phyloP scores from a whole-genome alignment of 1,140 invertebrate genomes.

The Megathymus violae region DNA sequence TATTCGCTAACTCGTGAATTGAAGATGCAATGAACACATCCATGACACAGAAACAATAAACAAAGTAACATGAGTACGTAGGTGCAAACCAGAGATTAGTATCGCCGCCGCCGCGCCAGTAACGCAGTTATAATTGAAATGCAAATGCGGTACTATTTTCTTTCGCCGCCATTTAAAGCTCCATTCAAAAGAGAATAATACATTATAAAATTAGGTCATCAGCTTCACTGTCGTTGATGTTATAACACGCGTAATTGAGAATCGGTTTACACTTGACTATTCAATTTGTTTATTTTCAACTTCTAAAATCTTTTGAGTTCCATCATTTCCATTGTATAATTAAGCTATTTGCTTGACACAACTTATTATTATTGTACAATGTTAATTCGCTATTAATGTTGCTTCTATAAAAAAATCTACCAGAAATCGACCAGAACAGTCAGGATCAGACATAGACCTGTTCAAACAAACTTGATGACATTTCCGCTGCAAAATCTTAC shows the following conservation, averaged over 20 bases:
- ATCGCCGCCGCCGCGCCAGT: constrained; percentile 6
- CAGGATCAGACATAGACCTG: no score
- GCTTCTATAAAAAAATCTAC: no score
- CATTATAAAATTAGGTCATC: constrained; percentile 19
- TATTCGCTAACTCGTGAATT: neutral
- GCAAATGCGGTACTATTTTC: constrained; percentile 29
- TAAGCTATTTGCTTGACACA: no score
- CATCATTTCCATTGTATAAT: no score
- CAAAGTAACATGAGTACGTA: constrained; percentile 4
- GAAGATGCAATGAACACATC: neutral
- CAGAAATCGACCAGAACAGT: no score
- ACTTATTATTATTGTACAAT: no score
- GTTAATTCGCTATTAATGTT: no score
- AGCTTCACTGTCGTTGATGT: neutral
- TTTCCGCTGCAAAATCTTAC: no score
- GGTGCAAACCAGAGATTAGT: constrained; percentile 11
- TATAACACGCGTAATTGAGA: neutral
- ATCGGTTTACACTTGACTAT: neutral
- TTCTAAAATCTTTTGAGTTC: no score
- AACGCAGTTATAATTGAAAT: constrained; percentile 31
- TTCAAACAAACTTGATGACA: no score
- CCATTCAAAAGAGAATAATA: constrained; percentile 21
- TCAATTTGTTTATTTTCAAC: neutral
- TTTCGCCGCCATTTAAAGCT: constrained; percentile 27
- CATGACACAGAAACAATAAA: neutral